phyloP scores from a whole-genome alignment of 2,113 vertebrate genomes.

The Ailuropoda melanoleuca region DNA sequence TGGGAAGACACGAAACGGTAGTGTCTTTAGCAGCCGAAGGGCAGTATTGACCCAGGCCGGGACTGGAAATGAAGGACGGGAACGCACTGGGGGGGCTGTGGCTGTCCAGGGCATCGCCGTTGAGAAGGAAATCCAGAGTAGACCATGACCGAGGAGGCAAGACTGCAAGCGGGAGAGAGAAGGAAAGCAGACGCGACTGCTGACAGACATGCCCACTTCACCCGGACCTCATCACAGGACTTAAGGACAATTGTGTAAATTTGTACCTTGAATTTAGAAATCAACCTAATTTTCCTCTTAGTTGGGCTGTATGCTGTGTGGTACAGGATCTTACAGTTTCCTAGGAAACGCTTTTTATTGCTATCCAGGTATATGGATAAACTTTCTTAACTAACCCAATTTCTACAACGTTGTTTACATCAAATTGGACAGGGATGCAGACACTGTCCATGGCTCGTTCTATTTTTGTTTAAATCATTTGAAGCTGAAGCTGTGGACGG shows the following conservation, averaged over 20 bases:
- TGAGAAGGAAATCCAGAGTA: conserved; percentile 69
- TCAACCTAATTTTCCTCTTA: conserved; percentile 86
- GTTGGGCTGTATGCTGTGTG: conserved; percentile 92
- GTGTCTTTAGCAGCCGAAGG: conserved; percentile 90
- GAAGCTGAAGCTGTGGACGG: conserved; percentile 85
- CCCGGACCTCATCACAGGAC: conserved; percentile 82
- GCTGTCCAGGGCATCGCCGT: conserved; percentile 60
- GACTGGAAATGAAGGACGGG: conserved; percentile 61
- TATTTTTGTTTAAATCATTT: conserved; percentile 88
- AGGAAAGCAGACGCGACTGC: conserved; percentile 68
- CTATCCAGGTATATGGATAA: conserved; percentile 96
- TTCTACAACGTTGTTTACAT: conserved; percentile 90
- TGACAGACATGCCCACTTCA: conserved; percentile 72
- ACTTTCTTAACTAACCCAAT: conserved; percentile 91
- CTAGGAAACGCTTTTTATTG: conserved; percentile 97
- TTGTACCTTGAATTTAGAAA: conserved; percentile 86
- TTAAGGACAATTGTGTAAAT: conserved; percentile 83
- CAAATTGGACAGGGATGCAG: conserved; percentile 88
- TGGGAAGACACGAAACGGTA: conserved; percentile 93
- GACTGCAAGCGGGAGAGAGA: conserved; percentile 69
- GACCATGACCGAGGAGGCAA: conserved; percentile 77
- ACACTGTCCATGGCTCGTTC: conserved; percentile 84
- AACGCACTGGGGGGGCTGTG: conserved; percentile 54
- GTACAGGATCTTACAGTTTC: conserved; percentile 97
- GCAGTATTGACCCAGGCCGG: conserved; percentile 86